Percentiles rank a stretch among this genome's conserved stretches.
These are phyloP conservation scores for Catharus fuscescens DNA, from an alignment of 2,113 vertebrate genomes.

Conservation along the genomic window DNA sequence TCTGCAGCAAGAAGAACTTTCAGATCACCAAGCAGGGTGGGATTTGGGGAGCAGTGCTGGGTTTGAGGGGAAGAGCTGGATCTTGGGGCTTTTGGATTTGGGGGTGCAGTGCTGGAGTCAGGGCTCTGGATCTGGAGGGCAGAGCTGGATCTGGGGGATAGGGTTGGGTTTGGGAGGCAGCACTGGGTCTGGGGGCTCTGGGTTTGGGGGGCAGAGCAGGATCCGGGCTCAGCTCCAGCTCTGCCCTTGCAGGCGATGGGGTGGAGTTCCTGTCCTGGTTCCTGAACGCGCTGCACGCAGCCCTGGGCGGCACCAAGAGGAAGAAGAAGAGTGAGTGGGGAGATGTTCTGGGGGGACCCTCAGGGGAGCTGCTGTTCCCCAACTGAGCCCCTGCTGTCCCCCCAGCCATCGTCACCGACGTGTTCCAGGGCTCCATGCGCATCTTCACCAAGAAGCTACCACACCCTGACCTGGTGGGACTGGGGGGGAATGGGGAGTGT, in stretches of 20 bases:
- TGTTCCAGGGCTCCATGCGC: constrained; percentile 96
- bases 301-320: constrained; percentile 93
- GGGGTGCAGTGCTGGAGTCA: no score
- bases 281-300: constrained; percentile 91
- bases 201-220: not conserved
- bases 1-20: constrained; percentile 98
- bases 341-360: not conserved
- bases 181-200: not conserved
- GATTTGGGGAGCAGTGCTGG: not conserved
- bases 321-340: constrained; percentile 85
- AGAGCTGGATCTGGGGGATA: not conserved
- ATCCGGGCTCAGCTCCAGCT: not conserved
- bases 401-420: constrained; percentile 90
- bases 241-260: constrained; percentile 78
- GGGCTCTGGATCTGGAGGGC: not conserved
- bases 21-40: constrained; percentile 97
- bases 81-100: not conserved
- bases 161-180: no score
- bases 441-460: constrained; percentile 98
- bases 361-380: rapidly evolving
- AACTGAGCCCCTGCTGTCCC: not conserved
- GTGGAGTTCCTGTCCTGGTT: constrained; percentile 98
- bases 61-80: no score
- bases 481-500: rapidly evolving
- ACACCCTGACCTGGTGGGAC: constrained; percentile 91